Evolutionary conservation across 1,140 invertebrate species (phyloP).

Genomic region (Sesamia nonagrioides): DNA sequence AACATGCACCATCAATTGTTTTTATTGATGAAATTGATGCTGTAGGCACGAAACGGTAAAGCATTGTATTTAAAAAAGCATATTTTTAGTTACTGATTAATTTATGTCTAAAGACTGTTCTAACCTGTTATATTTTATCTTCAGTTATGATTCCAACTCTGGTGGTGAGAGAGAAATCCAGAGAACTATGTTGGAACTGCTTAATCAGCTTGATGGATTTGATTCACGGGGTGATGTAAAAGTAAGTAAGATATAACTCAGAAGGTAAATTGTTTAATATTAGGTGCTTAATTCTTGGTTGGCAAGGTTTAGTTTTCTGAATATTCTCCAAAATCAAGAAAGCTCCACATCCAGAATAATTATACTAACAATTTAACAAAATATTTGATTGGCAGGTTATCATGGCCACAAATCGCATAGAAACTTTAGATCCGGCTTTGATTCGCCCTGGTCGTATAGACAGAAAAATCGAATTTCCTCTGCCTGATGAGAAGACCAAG

Average conservation of each 20-base stretch:
- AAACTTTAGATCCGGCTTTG: slow-evolving; percentile 99
- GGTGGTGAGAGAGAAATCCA: slow-evolving; percentile 99
- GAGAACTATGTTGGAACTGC: slow-evolving; percentile 99
- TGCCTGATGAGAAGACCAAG: slow-evolving; percentile 99
- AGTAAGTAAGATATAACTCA: slow-evolving; percentile 85
- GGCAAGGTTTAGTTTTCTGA: too few relatives aligned
- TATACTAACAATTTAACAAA: background rate
- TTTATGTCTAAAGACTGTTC: background rate
- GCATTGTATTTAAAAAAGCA: too few relatives aligned
- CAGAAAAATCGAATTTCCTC: slow-evolving; percentile 99
- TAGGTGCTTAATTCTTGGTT: too few relatives aligned
- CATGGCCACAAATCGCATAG: slow-evolving; percentile 99
- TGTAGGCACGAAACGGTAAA: slow-evolving; percentile 97
- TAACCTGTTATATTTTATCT: slow-evolving; percentile 41
- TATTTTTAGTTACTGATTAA: background rate
- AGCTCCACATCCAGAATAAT: background rate
- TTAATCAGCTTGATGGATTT: slow-evolving; percentile 99
- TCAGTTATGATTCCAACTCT: slow-evolving; percentile 99
- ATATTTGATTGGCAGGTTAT: slow-evolving; percentile 91
- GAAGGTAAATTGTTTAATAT: background rate
- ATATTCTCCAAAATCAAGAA: background rate
- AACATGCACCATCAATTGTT: slow-evolving; percentile 99
- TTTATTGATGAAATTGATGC: slow-evolving; percentile 99
- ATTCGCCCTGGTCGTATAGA: slow-evolving; percentile 99
- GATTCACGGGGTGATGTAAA: slow-evolving; percentile 98